Base-by-base conservation (phyloP, 2,888 invertebrate species). In the Athalia circularis region DNA sequence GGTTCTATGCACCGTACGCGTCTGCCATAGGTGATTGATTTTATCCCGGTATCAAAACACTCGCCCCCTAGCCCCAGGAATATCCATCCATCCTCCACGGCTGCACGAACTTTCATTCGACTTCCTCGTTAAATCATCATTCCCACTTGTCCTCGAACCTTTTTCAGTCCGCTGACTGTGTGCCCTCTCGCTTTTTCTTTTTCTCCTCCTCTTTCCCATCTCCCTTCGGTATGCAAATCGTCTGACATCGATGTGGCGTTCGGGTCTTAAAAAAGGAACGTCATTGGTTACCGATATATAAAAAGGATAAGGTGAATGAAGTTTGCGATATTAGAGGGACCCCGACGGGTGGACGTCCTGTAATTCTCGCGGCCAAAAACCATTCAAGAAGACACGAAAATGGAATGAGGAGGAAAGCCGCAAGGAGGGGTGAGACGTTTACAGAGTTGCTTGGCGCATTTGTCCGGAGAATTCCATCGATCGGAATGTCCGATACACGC, bases 401-500 rank as follows among this genome's bases (percentile, higher is more conserved):
- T 5, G 75, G 11, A 50, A 29, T 7, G n/a, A 8, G 48, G 48
- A 52, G 29, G 50, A 62, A n/a, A 43, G 8, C 29, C 29, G 29
- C 29, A 29, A 29, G 29, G 29, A 29, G 50, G 47, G 75, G 62
- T 65, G 29, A 78, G 64, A 65, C 77, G 72, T 77, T 79, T 72
- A 80, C 80, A 77, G 79, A 82, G 83, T 80, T 79, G 82, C 84
- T 83, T 80, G 80, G 80, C 80, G 84, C 79, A 82, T 85, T 84
- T 83, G 82, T 82, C 82, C 80, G 79, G 78, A 75, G 72, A 75
- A 62, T 75, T 75, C 75, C 75, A 75, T 75, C 75, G 75, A 75
- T 75, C 62, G 75, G 75, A 75, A 75, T 75, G 75, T 57, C 48
- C 75, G 75, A 75, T 75, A 75, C 72, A 59, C 50, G 59, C 13